Base-by-base conservation (phyloP, 37 sponge, comb jelly and placozoan species). In the Axinella damicornis region DNA sequence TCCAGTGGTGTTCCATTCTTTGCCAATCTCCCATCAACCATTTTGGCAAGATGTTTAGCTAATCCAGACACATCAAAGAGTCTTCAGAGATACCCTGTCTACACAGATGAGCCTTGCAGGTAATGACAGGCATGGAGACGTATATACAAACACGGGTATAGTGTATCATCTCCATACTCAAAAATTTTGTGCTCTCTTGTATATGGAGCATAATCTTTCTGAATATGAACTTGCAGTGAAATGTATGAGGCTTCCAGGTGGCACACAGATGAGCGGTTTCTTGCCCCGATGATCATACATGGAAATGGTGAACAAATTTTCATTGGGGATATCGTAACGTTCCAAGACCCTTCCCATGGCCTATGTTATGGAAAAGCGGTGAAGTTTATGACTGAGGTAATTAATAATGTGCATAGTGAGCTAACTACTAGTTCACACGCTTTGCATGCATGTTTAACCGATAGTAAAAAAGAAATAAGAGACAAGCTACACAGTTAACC, bases 21-120 rank as follows among this genome's bases (percentile, higher is more conserved):
- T 34, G 40, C 30, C 24, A 31, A 24, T 52, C 22, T 40, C 18
- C 28, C 52, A 17, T 53, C 52, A 25, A 46, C 40, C 22, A 34
- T 73, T 30, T 24, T 73, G 39, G 28, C 22, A 52, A 37, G 39
- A 27, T 73, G 73, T 40, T 22, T 73, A n/a, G 46, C 40, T 41
- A 73, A 24, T 20, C 73, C 54, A 24, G 28, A 31, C 30, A 46
- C 40, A 52, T 36, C 73, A 21, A 40, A 24, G 17, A 52, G n/a
- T 41, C 30, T 73, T 24, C 19, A 30, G 18, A 37, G 73, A 46
- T 73, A 34, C 73, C 73, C 73, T 5, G 53, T 52, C n/a, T 22
- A 27, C 25, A 25, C n/a, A 61, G 62, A 46, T 46, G 46, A 9
- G 9, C 46, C 46, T 12, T 46, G 4, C 46, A 46, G 46, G 46